Base-by-base conservation (phyloP, 2,888 invertebrate species). In the Rhabditoides inermis region DNA sequence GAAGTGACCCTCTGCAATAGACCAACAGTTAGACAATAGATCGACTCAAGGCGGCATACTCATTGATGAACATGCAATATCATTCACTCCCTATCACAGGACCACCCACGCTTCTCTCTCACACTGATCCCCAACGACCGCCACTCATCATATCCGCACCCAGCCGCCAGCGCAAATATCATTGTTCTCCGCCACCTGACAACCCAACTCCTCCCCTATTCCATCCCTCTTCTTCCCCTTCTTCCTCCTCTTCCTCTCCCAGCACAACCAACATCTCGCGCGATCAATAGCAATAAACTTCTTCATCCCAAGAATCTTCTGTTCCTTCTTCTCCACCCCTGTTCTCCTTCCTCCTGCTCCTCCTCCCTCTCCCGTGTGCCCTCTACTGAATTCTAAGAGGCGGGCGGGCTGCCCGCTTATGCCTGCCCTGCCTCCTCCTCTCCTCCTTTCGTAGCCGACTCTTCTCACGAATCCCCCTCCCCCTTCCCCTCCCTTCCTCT, bases 1-100 rank as follows among this genome's bases (percentile, higher is more conserved):
- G 46, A 73, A 55, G 51, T 73, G 55, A 28, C 73, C 73, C 26
- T 60, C 73, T 73, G 63, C 45, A 72, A 66, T 28, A 45, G n/a
- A n/a, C n/a, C n/a, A n/a, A n/a, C n/a, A n/a, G n/a, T n/a, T n/a
- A n/a, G n/a, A n/a, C n/a, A n/a, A n/a, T n/a, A n/a, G n/a, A n/a
- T n/a, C n/a, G n/a, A n/a, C n/a, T n/a, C n/a, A n/a, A n/a, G n/a
- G n/a, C n/a, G n/a, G n/a, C n/a, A n/a, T n/a, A n/a, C n/a, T n/a
- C n/a, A n/a, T n/a, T n/a, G n/a, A n/a, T n/a, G n/a, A n/a, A n/a
- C n/a, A n/a, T n/a, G n/a, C n/a, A n/a, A n/a, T n/a, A n/a, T n/a
- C n/a, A n/a, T n/a, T n/a, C n/a, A n/a, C n/a, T n/a, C n/a, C n/a
- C n/a, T n/a, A n/a, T n/a, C n/a, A n/a, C n/a, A n/a, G n/a, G n/a